A percentile compares a stretch with the other conserved stretches of the same genome.
Evolutionary conservation across 2,113 vertebrate genomes (phyloP).

Genomic region (Indicator indicator): DNA sequence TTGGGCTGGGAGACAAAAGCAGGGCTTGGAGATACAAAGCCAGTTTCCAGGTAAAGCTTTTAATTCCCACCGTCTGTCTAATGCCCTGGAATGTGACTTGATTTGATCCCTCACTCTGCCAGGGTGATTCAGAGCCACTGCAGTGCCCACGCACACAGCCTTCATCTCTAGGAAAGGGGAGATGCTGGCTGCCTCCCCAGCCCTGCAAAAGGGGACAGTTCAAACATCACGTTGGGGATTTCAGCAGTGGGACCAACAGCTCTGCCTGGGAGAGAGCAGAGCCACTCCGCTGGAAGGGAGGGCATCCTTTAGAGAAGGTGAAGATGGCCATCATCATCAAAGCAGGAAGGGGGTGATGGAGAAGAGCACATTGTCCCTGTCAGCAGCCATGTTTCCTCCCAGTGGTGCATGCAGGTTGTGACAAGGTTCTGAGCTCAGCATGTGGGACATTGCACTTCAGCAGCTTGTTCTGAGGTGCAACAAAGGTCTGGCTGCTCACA

Average conservation of each 20-base stretch:
- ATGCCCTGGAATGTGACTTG: conserved; percentile 64
- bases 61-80: conserved; percentile 71
- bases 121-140: neutral
- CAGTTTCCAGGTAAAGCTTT: conserved; percentile 72
- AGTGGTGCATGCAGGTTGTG: neutral
- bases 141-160: neutral
- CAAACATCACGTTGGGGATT: neutral
- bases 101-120: conserved; percentile 26
- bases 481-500: neutral
- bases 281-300: neutral
- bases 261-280: neutral
- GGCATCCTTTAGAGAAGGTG: neutral
- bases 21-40: conserved; percentile 34
- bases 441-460: accelerated
- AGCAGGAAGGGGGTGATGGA: neutral
- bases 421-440: neutral
- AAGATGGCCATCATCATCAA: neutral
- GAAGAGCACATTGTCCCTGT: neutral
- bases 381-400: neutral
- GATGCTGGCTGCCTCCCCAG: neutral
- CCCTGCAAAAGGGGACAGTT: neutral
- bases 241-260: neutral
- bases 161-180: neutral
- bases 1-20: conserved; percentile 17
- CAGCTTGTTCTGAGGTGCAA: neutral